Percentiles rank a stretch among this genome's conserved stretches.
Evolutionary conservation across 2,113 vertebrate species (phyloP).

Genomic region (Centrocercus urophasianus): DNA sequence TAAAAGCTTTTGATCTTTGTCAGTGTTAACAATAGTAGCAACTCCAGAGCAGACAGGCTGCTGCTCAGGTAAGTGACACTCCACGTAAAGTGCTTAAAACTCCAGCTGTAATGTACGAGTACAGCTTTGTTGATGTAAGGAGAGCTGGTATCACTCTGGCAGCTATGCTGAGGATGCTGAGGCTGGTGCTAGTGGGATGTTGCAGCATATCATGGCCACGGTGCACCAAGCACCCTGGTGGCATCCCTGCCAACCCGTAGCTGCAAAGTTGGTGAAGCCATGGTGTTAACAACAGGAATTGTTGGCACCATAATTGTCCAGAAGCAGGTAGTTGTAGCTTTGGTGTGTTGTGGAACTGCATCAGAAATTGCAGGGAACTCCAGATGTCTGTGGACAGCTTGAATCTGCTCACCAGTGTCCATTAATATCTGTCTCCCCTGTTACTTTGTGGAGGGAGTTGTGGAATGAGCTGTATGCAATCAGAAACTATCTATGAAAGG

Average conservation of each 20-base stretch:
- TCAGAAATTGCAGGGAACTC: background rate
- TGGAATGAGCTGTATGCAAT: background rate
- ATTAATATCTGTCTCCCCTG: background rate
- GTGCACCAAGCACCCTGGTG: fast-evolving
- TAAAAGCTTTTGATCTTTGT: background rate
- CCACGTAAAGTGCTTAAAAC: background rate
- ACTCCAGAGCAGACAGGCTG: background rate
- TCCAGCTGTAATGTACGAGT: background rate
- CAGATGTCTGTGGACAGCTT: background rate
- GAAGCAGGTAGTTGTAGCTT: background rate
- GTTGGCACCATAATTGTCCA: background rate
- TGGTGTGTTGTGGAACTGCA: background rate
- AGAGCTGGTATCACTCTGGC: background rate
- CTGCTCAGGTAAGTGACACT: background rate
- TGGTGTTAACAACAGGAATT: background rate
- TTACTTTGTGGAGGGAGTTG: background rate
- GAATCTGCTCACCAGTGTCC: background rate
- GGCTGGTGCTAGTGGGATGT: background rate
- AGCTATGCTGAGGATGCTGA: fast-evolving
- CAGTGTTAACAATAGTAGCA: background rate
- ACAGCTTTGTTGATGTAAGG: slow-evolving; percentile 26
- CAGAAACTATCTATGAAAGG: background rate
- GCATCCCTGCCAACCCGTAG: background rate
- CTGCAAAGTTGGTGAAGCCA: background rate
- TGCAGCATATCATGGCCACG: fast-evolving